Percentiles rank a stretch among this genome's conserved stretches.
These are phyloP conservation scores for Catharus fuscescens DNA, from an alignment of 2,113 vertebrate species.

Conservation along the genomic window DNA sequence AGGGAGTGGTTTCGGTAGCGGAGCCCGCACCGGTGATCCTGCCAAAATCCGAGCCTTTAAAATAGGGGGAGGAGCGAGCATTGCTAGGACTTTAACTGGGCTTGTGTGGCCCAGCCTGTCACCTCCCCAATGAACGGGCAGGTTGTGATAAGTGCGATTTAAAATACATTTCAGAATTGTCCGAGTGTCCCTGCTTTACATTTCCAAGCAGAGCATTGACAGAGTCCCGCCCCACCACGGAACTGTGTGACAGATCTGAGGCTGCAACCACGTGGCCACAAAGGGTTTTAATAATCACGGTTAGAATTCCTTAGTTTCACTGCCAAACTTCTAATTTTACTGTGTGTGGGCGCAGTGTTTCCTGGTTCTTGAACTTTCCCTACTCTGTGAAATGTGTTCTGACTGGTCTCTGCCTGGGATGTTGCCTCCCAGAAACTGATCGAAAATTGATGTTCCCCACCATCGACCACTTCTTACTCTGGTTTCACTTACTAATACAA, in stretches of 20 bases:
- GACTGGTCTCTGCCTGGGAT: neutral
- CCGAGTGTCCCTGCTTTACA: too few species aligned
- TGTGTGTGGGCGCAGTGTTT: neutral
- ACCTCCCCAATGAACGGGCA: rapidly evolving
- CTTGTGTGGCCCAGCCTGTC: rapidly evolving
- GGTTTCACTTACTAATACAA: neutral
- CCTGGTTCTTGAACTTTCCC: neutral
- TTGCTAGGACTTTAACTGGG: neutral
- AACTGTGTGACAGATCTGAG: neutral
- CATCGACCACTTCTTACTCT: neutral
- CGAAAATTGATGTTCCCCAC: neutral
- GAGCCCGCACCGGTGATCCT: neutral
- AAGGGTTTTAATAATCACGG: neutral
- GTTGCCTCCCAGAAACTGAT: neutral
- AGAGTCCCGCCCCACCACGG: neutral
- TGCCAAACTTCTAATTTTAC: neutral
- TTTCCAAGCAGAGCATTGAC: neutral
- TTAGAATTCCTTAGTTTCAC: neutral
- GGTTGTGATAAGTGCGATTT: neutral
- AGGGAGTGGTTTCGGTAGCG: neutral
- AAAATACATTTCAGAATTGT: neutral
- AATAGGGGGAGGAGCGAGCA: neutral
- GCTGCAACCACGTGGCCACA: neutral
- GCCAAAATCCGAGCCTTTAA: neutral
- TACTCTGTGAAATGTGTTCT: neutral